These are phyloP conservation scores for Acomys russatus DNA, from an alignment of 2,797 vertebrate genomes.

Conservation along the genomic window DNA sequence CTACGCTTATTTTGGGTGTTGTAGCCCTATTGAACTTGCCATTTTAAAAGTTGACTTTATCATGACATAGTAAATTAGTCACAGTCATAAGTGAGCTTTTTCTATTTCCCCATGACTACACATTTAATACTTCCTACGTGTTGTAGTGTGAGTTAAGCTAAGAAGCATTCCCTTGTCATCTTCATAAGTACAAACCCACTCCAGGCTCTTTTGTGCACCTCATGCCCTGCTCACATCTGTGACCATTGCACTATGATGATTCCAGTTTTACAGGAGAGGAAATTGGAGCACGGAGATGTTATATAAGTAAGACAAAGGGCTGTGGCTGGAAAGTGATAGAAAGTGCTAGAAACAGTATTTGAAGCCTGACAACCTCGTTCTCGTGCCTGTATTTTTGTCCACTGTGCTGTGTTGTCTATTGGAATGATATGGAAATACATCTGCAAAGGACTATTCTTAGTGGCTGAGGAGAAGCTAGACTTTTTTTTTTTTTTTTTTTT, in stretches of 20 bases:
- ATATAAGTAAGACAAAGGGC: neutral
- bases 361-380: neutral
- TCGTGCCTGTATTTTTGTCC: neutral
- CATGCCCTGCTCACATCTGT: neutral
- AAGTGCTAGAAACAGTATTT: neutral
- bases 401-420: neutral
- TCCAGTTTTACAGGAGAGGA: neutral
- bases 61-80: slow-evolving; percentile 12
- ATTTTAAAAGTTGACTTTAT: slow-evolving; percentile 7
- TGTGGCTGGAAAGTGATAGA: neutral
- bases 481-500: no score
- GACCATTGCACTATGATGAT: neutral
- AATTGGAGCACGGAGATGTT: neutral
- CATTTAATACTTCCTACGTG: neutral
- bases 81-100: neutral
- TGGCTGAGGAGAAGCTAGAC: neutral
- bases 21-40: neutral
- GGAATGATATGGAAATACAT: neutral
- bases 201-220: neutral
- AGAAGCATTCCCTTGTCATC: neutral
- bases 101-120: neutral
- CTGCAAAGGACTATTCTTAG: neutral
- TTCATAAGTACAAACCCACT: neutral
- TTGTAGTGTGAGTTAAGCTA: neutral
- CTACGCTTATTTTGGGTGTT: neutral